Evolutionary conservation across 2,797 vertebrate species (phyloP).

Genomic region (Paramormyrops hopkinsi): DNA sequence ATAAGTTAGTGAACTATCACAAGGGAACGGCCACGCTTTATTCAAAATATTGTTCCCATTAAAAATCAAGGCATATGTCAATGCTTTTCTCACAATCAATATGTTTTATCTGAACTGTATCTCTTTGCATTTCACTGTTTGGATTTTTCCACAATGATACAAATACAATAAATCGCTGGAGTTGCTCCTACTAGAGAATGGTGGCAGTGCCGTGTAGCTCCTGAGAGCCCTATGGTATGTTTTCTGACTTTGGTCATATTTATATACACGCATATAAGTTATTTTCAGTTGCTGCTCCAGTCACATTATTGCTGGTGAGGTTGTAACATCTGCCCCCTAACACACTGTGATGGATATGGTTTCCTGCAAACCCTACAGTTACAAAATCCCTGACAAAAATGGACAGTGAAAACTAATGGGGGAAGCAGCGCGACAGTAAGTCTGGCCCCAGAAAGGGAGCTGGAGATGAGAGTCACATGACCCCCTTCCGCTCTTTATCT

Average conservation of each 20-base stretch:
- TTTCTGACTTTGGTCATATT: background rate
- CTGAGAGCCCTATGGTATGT: background rate
- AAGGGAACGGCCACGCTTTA: background rate
- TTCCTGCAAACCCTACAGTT: constrained; percentile 5
- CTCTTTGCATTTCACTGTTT: background rate
- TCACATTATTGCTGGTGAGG: background rate
- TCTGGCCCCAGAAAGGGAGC: constrained; percentile 31
- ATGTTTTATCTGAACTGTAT: background rate
- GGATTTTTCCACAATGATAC: background rate
- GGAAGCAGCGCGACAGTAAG: constrained; percentile 30
- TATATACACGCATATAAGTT: background rate
- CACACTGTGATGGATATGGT: background rate
- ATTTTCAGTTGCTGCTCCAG: background rate
- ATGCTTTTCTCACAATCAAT: background rate
- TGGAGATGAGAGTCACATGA: constrained; percentile 31
- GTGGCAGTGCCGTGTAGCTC: background rate
- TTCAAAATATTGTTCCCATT: background rate
- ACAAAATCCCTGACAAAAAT: constrained; percentile 23
- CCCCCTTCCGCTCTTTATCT: constrained; percentile 28
- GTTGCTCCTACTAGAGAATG: background rate
- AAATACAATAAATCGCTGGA: background rate
- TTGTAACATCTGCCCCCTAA: background rate
- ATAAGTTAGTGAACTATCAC: background rate
- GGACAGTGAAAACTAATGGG: constrained; percentile 22
- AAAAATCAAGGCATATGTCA: background rate